Conservation (phyloP, 1,140 invertebrate species). For the Drosophila takahashii region DNA sequence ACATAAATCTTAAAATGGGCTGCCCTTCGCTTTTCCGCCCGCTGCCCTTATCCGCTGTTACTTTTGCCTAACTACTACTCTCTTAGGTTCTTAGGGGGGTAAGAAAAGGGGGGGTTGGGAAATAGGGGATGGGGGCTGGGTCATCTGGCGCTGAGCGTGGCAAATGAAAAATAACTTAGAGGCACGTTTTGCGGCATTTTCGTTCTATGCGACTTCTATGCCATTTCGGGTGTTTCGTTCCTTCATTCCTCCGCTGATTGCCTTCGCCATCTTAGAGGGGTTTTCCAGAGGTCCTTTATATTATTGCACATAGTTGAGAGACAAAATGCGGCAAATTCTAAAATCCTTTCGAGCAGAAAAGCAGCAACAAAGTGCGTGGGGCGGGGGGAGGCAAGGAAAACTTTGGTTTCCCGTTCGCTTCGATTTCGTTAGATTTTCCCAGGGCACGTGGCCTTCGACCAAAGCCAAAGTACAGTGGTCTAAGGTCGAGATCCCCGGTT, state of each 20-base stretch:
- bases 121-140: background rate
- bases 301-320: conserved; percentile 67
- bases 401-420: conserved; percentile 40
- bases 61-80: conserved; percentile 65
- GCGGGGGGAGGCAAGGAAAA: conserved; percentile 26
- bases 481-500: conserved; percentile 8
- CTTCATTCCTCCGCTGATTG: conserved; percentile 1
- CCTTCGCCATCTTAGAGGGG: background rate
- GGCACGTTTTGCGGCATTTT: conserved; percentile 81
- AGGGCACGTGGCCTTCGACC: conserved; percentile 27
- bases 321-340: conserved; percentile 72
- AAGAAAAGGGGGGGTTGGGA: background rate
- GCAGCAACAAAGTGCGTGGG: conserved; percentile 27
- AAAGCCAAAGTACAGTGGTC: conserved; percentile 19
- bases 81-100: conserved; percentile 40
- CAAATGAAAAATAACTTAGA: conserved; percentile 82
- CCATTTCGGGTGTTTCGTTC: conserved; percentile 17
- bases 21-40: conserved; percentile 21
- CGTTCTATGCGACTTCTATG: conserved; percentile 45
- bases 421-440: conserved; percentile 37
- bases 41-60: background rate
- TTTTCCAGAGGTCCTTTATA: conserved; percentile 38
- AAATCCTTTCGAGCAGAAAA: conserved; percentile 65
- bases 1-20: conserved; percentile 84
- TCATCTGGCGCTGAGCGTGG: conserved; percentile 51